phyloP scores from a whole-genome alignment of 2,797 vertebrate genomes.

The Sebastes oblongus region DNA sequence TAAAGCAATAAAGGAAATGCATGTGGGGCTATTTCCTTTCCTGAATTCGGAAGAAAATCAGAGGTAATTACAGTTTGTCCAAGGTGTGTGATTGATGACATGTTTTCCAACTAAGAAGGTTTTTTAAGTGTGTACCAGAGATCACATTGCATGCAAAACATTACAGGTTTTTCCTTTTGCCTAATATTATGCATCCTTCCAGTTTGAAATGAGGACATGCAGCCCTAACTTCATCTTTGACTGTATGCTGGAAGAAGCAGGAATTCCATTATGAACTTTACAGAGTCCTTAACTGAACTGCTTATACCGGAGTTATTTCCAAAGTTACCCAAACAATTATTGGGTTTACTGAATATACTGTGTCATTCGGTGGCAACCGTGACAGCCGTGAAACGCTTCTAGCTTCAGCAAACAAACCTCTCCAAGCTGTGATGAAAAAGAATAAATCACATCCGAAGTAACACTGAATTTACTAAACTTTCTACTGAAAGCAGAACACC shows the following conservation, averaged over 20 bases:
- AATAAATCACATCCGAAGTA: slow-evolving; percentile 45
- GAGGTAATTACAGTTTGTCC: slow-evolving; percentile 36
- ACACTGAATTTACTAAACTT: slow-evolving; percentile 39
- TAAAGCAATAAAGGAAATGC: slow-evolving; percentile 42
- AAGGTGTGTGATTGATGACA: slow-evolving; percentile 25
- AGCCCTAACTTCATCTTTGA: slow-evolving; percentile 2
- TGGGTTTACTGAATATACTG: slow-evolving; percentile 34
- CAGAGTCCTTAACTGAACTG: slow-evolving; percentile 31
- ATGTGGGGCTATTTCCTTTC: slow-evolving; percentile 29
- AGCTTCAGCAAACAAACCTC: slow-evolving; percentile 37
- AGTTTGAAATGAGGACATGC: slow-evolving; percentile 13
- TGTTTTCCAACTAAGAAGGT: background rate
- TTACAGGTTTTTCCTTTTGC: background rate
- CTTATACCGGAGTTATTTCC: slow-evolving; percentile 13
- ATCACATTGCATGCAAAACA: background rate
- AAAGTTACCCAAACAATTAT: slow-evolving; percentile 21
- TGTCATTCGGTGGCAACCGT: slow-evolving; percentile 6
- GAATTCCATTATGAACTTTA: slow-evolving; percentile 3
- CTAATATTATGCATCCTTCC: background rate
- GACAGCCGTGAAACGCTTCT: slow-evolving; percentile 21
- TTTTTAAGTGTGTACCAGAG: background rate
- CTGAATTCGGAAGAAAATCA: slow-evolving; percentile 13
- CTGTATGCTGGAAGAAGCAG: background rate
- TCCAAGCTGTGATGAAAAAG: slow-evolving; percentile 49
- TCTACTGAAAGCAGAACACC: slow-evolving; percentile 22